Base-by-base conservation (phyloP, 1,140 invertebrate species). In the Aphelinus certus region DNA sequence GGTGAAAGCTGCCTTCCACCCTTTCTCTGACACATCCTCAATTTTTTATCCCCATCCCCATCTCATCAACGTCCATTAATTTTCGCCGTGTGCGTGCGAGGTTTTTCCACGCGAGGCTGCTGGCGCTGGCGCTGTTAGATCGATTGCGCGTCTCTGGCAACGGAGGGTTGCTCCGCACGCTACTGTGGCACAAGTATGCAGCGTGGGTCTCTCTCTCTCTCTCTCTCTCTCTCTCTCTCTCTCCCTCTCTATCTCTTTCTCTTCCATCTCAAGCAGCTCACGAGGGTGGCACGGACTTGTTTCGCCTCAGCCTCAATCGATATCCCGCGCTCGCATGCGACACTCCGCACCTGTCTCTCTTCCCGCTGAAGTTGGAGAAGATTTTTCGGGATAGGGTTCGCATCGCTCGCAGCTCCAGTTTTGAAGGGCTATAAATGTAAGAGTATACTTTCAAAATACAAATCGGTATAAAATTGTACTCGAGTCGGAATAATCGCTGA, bases 101-200 rank as follows among this genome's bases (percentile, higher is more conserved):
- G 62, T 77, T 65, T 51, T 71, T 68, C 56, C 70, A 43, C 71
- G 71, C 55, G 60, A 62, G 6, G 42, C 71, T 57, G 67, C 75
- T 75, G 81, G 79, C 76, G 76, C 76, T 62, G 77, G 73, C 68
- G 75, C 76, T 73, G 82, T 84, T 83, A 82, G 82, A 82, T 84
- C 83, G 80, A 84, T 84, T 79, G 66, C 74, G 71, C 78, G 83
- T 79, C 67, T 26, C 26, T 84, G 81, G 83, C 81, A 84, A 84
- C 82, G 74, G 73, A 82, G 78, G 81, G 79, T 81, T 68, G 78
- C 57, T 26, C 26, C 26, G 71, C 77, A 63, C 65, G 58, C 68
- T 26, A 71, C 26, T 26, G 26, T 67, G 58, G 65, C n/a, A 71
- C 58, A 46, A 69, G 47, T 80, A 42, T 58, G 56, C 26, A 26